Base-by-base conservation (phyloP, 2,797 vertebrate species). In the Sebastes melanostomus region DNA sequence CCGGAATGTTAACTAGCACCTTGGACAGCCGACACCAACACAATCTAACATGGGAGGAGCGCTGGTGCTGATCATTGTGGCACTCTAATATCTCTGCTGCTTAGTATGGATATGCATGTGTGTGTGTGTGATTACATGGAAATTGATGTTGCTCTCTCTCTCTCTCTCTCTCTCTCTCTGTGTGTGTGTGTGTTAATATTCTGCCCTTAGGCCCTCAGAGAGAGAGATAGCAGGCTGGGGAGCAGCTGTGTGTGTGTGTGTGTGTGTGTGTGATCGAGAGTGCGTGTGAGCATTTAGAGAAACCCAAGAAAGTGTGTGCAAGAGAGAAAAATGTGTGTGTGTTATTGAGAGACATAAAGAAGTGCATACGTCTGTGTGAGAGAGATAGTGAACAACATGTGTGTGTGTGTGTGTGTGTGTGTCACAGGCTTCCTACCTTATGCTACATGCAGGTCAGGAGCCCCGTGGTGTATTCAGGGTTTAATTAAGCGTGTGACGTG, bases 1-100 rank as follows among this genome's bases (percentile, higher is more conserved):
- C 91, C 82, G 93, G 94, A 94, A 94, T 94, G 94, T 94, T 94
- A 94, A 94, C 92, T 88, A 94, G 93, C 92, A 93, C 91, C 93
- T 94, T 92, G 93, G 91, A 93, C 90, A 93, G 91, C 88, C 25
- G 80, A 84, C 90, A 81, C 88, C 89, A 83, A 84, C 61, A 85
- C 83, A 72, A 66, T 58, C 83, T 66, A 74, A 78, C 81, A 78
- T 71, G 75, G 79, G 83, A 84, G 88, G 84, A 90, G 81, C 69
- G 68, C 78, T 46, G 61, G 68, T 52, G 16, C 68, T 54, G 83
- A 68, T 75, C 80, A 60, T 66, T 65, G 75, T 46, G 73, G 59
- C 82, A 72, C 75, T 77, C 56, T 52, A 29, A 81, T 77, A 78
- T 75, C 58, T 80, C 9, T 69, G 56, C 66, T 62, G 82, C 34